A percentile compares a stretch with the other conserved stretches of the same genome.
Evolutionary conservation across 2,888 invertebrate genomes (phyloP).

Genomic region (Hybos culiciformis): DNA sequence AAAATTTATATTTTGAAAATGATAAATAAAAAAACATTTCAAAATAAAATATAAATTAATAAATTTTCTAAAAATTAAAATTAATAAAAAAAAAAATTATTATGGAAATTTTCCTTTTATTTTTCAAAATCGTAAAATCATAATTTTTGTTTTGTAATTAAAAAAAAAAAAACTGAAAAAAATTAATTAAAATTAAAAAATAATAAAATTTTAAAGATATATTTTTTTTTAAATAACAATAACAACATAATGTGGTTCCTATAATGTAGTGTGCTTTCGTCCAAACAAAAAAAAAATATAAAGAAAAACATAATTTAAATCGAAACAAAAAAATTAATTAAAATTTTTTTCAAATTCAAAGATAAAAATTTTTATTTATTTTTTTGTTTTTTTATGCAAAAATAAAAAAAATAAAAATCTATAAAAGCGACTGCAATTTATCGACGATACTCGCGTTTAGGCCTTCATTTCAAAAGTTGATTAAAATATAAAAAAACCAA

Average conservation of each 20-base stretch:
- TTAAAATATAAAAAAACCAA: constrained; percentile 34
- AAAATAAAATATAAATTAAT: neutral
- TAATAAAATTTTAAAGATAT: constrained; percentile 16
- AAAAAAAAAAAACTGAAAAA: constrained; percentile 15
- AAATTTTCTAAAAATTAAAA: too few relatives aligned
- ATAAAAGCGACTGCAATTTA: constrained; percentile 38
- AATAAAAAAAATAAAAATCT: constrained; percentile 7
- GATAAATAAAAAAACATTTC: neutral
- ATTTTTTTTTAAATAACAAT: constrained; percentile 11
- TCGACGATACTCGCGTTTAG: constrained; percentile 53
- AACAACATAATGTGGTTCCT: constrained; percentile 25
- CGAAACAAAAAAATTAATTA: constrained; percentile 1
- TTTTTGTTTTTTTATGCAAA: neutral
- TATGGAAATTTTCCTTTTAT: too few relatives aligned
- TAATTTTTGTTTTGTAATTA: too few relatives aligned
- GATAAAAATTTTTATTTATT: neutral
- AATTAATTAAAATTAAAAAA: constrained; percentile 15
- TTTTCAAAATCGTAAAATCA: constrained; percentile 9
- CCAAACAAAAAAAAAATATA: constrained; percentile 17
- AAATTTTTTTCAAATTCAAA: neutral
- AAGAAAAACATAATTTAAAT: constrained; percentile 1
- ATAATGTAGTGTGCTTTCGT: constrained; percentile 25
- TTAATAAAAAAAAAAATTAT: neutral
- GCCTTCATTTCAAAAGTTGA: constrained; percentile 51
- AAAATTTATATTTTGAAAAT: constrained; percentile 9